Conservation (phyloP, 2,888 invertebrate genomes). For the Pharmacophagus antenor region DNA sequence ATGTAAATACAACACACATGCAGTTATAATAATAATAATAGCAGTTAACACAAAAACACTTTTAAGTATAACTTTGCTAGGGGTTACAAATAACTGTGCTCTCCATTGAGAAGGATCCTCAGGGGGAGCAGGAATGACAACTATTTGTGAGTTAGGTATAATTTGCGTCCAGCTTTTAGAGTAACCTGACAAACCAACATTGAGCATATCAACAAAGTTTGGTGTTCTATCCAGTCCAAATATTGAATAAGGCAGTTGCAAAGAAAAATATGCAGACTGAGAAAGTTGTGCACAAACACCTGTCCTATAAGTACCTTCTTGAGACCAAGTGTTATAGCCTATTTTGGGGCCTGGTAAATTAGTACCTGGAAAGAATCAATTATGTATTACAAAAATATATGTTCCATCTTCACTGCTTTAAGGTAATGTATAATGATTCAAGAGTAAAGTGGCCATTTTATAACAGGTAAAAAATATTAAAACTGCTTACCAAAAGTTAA, state of each 20-base stretch:
- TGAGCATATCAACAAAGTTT: conserved; percentile 96
- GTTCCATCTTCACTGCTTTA: too few species aligned
- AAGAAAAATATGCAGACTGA: conserved; percentile 94
- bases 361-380: conserved; percentile 79
- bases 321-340: conserved; percentile 92
- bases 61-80: conserved; percentile 94
- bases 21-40: conserved; percentile 90
- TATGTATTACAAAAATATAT: not conserved
- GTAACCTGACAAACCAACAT: conserved; percentile 87
- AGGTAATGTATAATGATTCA: too few species aligned
- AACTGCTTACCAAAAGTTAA: conserved; percentile 85
- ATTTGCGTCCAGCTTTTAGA: conserved; percentile 92
- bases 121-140: conserved; percentile 94
- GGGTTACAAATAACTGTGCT: conserved; percentile 95
- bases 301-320: conserved; percentile 89
- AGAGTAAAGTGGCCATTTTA: too few species aligned
- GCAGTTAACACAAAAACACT: conserved; percentile 94
- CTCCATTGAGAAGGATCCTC: conserved; percentile 90
- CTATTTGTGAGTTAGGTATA: conserved; percentile 98
- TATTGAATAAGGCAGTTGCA: conserved; percentile 97
- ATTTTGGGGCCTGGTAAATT: conserved; percentile 96
- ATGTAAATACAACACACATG: conserved; percentile 92
- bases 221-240: conserved; percentile 99
- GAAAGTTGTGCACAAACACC: conserved; percentile 93
- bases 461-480: not conserved